Percentiles rank a stretch among this genome's conserved stretches.
These are phyloP conservation scores for Eulemur rubriventer DNA, from an alignment of 2,797 vertebrate species.

Conservation along the genomic window DNA sequence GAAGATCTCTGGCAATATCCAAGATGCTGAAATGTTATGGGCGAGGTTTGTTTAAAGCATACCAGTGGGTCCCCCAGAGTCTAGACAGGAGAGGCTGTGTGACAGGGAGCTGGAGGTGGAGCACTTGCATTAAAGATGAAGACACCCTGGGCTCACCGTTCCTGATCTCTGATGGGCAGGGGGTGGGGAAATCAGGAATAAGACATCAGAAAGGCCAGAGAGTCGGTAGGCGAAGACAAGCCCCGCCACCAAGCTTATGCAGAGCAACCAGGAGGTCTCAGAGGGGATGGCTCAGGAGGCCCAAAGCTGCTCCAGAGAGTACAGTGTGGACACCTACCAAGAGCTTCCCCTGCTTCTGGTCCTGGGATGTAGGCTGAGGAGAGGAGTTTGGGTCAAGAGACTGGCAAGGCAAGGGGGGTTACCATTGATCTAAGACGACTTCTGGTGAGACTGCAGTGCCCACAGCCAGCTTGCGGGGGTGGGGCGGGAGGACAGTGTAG, in stretches of 20 bases:
- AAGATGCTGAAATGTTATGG: background rate
- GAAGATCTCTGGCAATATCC: background rate
- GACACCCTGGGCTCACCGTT: background rate
- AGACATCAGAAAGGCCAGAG: background rate
- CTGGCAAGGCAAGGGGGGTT: background rate
- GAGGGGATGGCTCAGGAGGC: background rate
- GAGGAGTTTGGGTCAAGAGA: background rate
- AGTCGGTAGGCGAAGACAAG: background rate
- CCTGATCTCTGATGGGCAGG: background rate
- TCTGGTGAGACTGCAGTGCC: background rate
- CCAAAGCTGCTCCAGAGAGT: background rate
- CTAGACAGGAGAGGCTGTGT: background rate
- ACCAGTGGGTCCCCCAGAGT: background rate
- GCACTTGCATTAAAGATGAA: accelerated
- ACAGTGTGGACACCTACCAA: accelerated
- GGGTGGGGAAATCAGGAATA: background rate
- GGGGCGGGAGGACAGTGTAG: background rate
- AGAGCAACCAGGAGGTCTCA: background rate
- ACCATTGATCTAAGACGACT: background rate
- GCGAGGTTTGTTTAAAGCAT: background rate
- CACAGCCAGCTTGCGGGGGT: background rate
- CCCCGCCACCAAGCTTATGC: background rate
- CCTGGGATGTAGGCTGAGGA: background rate
- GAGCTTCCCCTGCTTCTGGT: background rate
- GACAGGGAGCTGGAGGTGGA: background rate